phyloP scores from a whole-genome alignment of 1,140 invertebrate genomes.

The Spodoptera frugiperda region DNA sequence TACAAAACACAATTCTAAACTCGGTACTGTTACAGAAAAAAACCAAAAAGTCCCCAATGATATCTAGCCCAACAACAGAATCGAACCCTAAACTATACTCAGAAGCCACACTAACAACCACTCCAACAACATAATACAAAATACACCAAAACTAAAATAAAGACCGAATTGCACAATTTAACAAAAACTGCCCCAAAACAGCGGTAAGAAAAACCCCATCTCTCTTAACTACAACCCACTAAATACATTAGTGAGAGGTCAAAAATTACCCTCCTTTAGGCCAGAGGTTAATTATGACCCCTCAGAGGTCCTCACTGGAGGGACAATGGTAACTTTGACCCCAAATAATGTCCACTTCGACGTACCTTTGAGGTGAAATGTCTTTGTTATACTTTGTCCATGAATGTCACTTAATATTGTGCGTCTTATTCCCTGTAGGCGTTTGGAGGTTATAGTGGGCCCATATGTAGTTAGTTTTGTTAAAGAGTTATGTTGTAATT shows the following conservation, averaged over 20 bases:
- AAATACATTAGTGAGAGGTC: slow-evolving; percentile 21
- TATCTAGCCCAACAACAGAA: too few relatives aligned
- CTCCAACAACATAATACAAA: too few relatives aligned
- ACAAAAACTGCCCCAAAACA: background rate
- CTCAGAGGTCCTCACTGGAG: background rate
- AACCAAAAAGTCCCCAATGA: too few relatives aligned
- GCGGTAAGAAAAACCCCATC: background rate
- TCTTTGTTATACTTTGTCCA: background rate
- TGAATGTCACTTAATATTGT: background rate
- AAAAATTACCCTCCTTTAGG: slow-evolving; percentile 32
- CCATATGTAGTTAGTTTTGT: too few relatives aligned
- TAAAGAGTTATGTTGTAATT: too few relatives aligned
- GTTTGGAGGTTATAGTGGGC: too few relatives aligned
- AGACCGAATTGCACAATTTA: too few relatives aligned
- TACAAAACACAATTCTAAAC: too few relatives aligned
- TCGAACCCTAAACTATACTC: too few relatives aligned
- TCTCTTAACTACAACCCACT: background rate
- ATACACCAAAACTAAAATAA: too few relatives aligned
- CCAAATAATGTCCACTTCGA: slow-evolving; percentile 7
- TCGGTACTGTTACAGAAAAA: too few relatives aligned
- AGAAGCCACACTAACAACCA: too few relatives aligned
- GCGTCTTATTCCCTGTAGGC: background rate
- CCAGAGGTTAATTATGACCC: slow-evolving; percentile 32
- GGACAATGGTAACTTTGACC: slow-evolving; percentile 15
- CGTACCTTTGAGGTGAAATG: background rate